A percentile compares a stretch with the other conserved stretches of the same genome.
Evolutionary conservation across 92 coral and sea anemone genomes (phyloP).

Genomic region (Zoanthus gigantus): DNA sequence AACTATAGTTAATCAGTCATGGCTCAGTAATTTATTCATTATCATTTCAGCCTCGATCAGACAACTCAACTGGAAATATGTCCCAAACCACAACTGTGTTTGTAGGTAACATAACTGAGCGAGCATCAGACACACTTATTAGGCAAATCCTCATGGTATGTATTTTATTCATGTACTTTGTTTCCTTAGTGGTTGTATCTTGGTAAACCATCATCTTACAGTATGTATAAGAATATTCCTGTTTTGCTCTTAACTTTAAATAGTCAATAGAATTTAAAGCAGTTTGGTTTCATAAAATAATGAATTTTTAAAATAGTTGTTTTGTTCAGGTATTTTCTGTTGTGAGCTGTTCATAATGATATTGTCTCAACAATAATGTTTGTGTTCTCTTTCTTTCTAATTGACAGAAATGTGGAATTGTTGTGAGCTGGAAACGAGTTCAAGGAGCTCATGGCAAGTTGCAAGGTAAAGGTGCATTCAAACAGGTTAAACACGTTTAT

Average conservation of each 20-base stretch:
- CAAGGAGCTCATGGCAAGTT: constrained; percentile 98
- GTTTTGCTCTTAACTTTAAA: too few species aligned
- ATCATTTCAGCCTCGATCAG: constrained; percentile 11
- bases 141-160: constrained; percentile 98
- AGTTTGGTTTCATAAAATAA: too few species aligned
- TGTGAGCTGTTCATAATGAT: neutral
- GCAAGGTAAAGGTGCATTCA: constrained; percentile 70
- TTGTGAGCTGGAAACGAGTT: constrained; percentile 96
- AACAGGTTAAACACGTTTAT: neutral
- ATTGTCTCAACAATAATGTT: neutral
- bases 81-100: constrained; percentile 95
- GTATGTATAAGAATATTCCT: neutral
- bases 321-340: too few species aligned
- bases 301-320: too few species aligned
- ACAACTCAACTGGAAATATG: constrained; percentile 53
- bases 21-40: neutral
- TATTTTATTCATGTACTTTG: neutral
- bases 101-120: constrained; percentile 99
- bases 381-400: neutral
- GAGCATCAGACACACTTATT: constrained; percentile 97
- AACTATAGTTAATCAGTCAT: neutral
- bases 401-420: constrained; percentile 92
- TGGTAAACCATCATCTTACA: neutral
- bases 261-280: neutral
- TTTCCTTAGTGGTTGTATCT: too few species aligned